Evolutionary conservation across 30 jellyfish, hydroid and myxozoan species (phyloP), one percentile per base, ranked within the genome.

Genomic region (Hydractinia echinata): DNA sequence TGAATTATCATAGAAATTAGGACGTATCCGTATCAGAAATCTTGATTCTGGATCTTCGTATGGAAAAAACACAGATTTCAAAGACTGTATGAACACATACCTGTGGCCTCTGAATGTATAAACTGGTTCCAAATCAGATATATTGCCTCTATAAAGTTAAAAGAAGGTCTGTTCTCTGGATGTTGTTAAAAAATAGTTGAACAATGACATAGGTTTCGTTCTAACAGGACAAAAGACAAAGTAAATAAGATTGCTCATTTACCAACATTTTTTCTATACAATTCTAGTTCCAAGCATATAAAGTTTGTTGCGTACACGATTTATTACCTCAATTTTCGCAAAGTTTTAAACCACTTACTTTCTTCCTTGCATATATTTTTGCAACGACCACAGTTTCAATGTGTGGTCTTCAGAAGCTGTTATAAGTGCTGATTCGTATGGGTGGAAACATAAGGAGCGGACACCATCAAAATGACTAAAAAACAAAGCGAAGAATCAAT

Each of bases 341-440:
- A 30, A 30, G 44, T 30, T 30, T 30, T 30, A 30, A 72, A 6
- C 6, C 16, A 20, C 87, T 19, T 84, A 94, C 99, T 85, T 94
- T 82, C 89, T 94, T 69, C 81, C 79, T 72, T 88, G 99, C 30
- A 95, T 85, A 73, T 88, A 88, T 76, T 95, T 88, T 73, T 94
- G 99, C 49, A 94, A 77, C 39, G 99, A 86, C 99, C 99, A 94
- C 64, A 94, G 83, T 55, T 94, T 94, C 49, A 94, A 89, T n/a
- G 99, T 94, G 87, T 88, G 95, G 77, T 94, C 99, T 70, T 94
- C 99, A 15, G 96, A 81, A 19, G 95, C 99, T 21, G 99, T 94
- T 9, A 94, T 86, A 56, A 94, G 67, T 53, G 99, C 99, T 1
- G 99, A 82, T 58, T 88, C 99, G 55, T 61, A 88, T 4, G 99